Conservation (phyloP, 2,888 invertebrate species). For the Eupithecia pulchellata region DNA sequence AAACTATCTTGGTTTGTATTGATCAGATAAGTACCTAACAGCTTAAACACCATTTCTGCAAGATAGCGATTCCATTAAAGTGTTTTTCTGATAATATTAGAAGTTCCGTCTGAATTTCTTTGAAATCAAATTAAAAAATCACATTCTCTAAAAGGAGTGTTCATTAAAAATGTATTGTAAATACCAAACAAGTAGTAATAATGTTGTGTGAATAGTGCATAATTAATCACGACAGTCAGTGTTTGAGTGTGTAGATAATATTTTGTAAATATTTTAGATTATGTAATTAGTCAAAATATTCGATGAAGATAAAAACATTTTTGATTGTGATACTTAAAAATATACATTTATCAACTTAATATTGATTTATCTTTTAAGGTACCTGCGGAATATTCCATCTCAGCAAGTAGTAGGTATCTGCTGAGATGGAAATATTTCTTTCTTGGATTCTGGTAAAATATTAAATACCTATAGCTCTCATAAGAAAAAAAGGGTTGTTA, state of each 20-base stretch:
- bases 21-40: background rate
- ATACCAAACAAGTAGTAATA: conserved; percentile 75
- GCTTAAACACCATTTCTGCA: background rate
- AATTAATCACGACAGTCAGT: conserved; percentile 72
- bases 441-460: background rate
- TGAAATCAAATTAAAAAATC: background rate
- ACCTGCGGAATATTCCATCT: no score
- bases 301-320: conserved; percentile 20
- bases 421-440: background rate
- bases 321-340: conserved; percentile 15
- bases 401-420: background rate
- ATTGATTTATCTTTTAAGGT: background rate
- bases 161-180: conserved; percentile 56
- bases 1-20: background rate
- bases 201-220: conserved; percentile 81
- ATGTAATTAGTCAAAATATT: conserved; percentile 40
- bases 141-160: background rate
- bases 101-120: background rate
- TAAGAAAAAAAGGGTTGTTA: background rate
- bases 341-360: conserved; percentile 1
- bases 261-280: conserved; percentile 65
- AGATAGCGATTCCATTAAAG: background rate
- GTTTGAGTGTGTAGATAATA: conserved; percentile 83
- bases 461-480: background rate
- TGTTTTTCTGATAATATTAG: background rate